Percentiles rank a stretch among this genome's conserved stretches.
phyloP scores from a whole-genome alignment of 2,888 invertebrate genomes.

The Pandemis heparana region DNA sequence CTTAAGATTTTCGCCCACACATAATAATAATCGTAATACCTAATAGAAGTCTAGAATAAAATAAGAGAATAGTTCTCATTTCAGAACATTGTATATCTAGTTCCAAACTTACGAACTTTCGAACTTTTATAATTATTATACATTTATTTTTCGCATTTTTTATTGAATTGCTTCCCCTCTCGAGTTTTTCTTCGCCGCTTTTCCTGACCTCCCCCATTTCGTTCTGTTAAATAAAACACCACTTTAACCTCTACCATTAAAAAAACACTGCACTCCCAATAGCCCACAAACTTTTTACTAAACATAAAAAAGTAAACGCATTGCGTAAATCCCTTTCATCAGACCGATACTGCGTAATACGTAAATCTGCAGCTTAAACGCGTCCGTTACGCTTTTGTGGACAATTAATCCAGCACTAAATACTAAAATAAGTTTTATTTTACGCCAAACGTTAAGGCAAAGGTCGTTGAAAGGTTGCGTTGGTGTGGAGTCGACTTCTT shows the following conservation, averaged over 20 bases:
- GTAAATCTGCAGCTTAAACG: constrained; percentile 53
- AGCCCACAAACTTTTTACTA: constrained; percentile 40
- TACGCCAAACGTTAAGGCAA: constrained; percentile 60
- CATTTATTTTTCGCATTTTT: no score
- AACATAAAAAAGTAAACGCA: constrained; percentile 32
- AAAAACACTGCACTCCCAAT: constrained; percentile 21
- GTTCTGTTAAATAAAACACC: constrained; percentile 1
- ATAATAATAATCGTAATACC: no score
- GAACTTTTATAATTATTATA: no score
- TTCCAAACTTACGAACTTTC: no score
- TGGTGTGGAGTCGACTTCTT: constrained; percentile 48
- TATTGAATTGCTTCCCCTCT: no score
- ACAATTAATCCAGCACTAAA: constrained; percentile 78
- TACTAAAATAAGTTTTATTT: constrained; percentile 76
- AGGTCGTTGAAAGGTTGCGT: constrained; percentile 49
- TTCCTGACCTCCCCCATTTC: not conserved
- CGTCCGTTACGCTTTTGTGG: constrained; percentile 60
- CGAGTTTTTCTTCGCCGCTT: no score
- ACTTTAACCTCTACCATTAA: constrained; percentile 20
- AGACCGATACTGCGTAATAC: constrained; percentile 14
- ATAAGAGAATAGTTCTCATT: no score
- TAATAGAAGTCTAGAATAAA: no score
- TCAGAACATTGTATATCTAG: no score
- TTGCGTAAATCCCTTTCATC: constrained; percentile 3
- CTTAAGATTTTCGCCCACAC: no score